Evolutionary conservation across 2,888 invertebrate genomes (phyloP).

Genomic region (Xanthia icteritia): DNA sequence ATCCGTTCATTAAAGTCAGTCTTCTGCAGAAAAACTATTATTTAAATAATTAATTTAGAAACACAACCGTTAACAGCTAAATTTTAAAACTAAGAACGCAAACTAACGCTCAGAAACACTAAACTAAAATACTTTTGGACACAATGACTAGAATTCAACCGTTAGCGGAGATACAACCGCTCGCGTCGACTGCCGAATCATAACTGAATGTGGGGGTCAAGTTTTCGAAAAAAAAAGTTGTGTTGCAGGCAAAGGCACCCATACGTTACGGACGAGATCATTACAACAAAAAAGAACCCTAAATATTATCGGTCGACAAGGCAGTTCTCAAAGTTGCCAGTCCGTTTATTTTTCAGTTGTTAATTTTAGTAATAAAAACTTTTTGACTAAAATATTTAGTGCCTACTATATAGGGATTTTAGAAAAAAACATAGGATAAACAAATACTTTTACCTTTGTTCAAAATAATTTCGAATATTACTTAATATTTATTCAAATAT

Average conservation of each 20-base stretch:
- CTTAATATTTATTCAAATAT: conserved; percentile 4
- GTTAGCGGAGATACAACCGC: conserved; percentile 83
- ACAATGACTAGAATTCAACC: conserved; percentile 89
- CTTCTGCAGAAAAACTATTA: conserved; percentile 66
- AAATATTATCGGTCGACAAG: conserved; percentile 84
- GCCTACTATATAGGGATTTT: background rate
- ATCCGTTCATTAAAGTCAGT: conserved; percentile 88
- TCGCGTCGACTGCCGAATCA: conserved; percentile 86
- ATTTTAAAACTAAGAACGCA: conserved; percentile 74
- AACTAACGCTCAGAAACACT: conserved; percentile 74
- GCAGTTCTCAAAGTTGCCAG: conserved; percentile 81
- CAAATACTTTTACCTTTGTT: no score
- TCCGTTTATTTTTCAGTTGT: conserved; percentile 53
- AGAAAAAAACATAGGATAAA: background rate
- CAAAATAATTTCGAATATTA: background rate
- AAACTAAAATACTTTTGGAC: conserved; percentile 82
- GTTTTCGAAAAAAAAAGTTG: conserved; percentile 84
- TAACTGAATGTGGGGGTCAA: conserved; percentile 87
- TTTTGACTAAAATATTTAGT: background rate
- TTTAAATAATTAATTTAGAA: conserved; percentile 65
- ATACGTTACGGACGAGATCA: conserved; percentile 89
- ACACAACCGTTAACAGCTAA: conserved; percentile 72
- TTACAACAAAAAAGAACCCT: conserved; percentile 89
- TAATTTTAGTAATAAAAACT: conserved; percentile 6
- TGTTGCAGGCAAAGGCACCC: conserved; percentile 86